These are phyloP conservation scores for Cyclargus thomasi DNA, from an alignment of 1,140 invertebrate species.

Conservation along the genomic window DNA sequence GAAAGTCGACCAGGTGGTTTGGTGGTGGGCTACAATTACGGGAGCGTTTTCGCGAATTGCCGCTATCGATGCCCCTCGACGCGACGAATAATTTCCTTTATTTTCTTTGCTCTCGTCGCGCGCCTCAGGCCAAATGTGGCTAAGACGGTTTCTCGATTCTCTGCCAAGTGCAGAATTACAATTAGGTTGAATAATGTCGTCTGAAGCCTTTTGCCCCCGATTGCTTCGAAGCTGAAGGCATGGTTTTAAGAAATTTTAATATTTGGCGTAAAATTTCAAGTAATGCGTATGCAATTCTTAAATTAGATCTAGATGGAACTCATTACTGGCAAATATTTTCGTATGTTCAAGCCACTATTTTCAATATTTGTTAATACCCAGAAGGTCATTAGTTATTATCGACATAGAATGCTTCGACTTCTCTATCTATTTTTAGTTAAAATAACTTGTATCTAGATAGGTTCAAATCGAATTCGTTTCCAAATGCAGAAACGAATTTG, in stretches of 20 bases:
- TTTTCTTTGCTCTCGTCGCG: constrained; percentile 41
- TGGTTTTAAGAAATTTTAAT: neutral
- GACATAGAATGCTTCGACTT: too few relatives aligned
- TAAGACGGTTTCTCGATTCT: constrained; percentile 26
- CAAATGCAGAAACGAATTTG: too few relatives aligned
- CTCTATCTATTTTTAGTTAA: too few relatives aligned
- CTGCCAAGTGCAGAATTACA: constrained; percentile 10
- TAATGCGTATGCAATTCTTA: too few relatives aligned
- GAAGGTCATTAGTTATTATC: too few relatives aligned
- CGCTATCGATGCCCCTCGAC: constrained; percentile 44
- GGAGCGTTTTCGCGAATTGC: constrained; percentile 55
- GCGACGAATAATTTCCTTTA: constrained; percentile 55
- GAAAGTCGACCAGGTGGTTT: constrained; percentile 19
- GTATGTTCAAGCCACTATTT: too few relatives aligned
- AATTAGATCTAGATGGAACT: too few relatives aligned
- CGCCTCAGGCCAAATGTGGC: constrained; percentile 37
- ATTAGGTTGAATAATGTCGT: constrained; percentile 7
- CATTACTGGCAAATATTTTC: too few relatives aligned
- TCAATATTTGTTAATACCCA: too few relatives aligned
- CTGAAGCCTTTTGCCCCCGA: neutral
- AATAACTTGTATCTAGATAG: too few relatives aligned
- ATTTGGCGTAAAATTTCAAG: too few relatives aligned
- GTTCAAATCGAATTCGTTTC: too few relatives aligned
- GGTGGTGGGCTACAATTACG: constrained; percentile 32
- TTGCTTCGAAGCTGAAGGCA: neutral